Percentiles rank a stretch among this genome's conserved stretches.
These are phyloP conservation scores for Zosterops japonicus DNA, from an alignment of 2,113 vertebrate species.

Conservation along the genomic window DNA sequence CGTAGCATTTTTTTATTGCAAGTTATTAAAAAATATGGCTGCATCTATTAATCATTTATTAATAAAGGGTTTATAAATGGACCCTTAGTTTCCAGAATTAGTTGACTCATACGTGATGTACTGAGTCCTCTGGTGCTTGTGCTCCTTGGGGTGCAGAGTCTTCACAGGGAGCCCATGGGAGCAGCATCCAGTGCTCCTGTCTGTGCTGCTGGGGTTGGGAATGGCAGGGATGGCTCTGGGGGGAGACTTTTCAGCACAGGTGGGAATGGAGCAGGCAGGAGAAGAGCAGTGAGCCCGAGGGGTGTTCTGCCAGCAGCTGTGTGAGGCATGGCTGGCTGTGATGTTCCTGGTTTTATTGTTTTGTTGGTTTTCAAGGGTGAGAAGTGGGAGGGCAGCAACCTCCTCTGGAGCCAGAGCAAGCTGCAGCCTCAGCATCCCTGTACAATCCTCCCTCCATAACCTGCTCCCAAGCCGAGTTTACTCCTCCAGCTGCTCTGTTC, in stretches of 20 bases:
- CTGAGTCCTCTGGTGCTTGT: not conserved
- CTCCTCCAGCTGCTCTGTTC: not conserved
- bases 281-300: not conserved
- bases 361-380: not conserved
- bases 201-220: not conserved
- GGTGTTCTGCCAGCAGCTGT: not conserved
- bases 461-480: not conserved
- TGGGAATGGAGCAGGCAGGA: not conserved
- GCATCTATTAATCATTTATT: conserved; percentile 68
- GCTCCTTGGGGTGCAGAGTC: not conserved
- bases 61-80: conserved; percentile 56
- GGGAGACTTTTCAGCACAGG: not conserved
- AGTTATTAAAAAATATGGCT: conserved; percentile 63
- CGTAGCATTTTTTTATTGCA: conserved; percentile 51
- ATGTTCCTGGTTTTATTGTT: not conserved
- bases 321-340: not conserved
- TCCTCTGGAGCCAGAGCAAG: not conserved
- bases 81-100: not conserved
- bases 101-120: not conserved
- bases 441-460: rapidly evolving
- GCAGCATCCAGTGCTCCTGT: not conserved
- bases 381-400: not conserved
- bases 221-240: not conserved
- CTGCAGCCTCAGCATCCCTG: not conserved
- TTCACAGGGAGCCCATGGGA: rapidly evolving